Evolutionary conservation across 2,797 vertebrate genomes (phyloP), one percentile per base, ranked within the genome.

Genomic region (Triplophysa bombifrons): DNA sequence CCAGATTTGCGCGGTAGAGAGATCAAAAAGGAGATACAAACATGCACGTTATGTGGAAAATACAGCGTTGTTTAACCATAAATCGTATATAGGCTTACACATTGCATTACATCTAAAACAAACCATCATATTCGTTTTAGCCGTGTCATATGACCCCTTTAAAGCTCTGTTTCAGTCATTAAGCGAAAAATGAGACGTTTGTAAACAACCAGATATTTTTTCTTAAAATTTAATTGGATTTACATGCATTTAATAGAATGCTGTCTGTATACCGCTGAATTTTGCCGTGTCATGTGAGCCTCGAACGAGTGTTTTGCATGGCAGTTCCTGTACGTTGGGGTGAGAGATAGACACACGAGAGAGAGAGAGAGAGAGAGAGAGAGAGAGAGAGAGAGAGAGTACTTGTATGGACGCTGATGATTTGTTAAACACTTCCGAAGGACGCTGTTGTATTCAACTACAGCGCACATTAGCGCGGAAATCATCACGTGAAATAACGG

Each of bases 401-500:
- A 10, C 34, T 19, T 2, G 55, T 44, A 19, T 41, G 22, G 50
- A 60, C 3, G 60, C 6, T 14, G 4, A 17, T 16, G n/a, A 66
- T 60, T 19, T 46, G 58, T 38, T 68, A 34, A 13, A 20, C 19
- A 61, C 53, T 53, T 41, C 2, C 19, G 25, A 60, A 22, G 19
- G 19, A 22, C 30, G 4, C 4, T 30, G 30, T 30, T 30, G 4
- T 30, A 0, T 30, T 30, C 4, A 30, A 30, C 30, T 61, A n/a
- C 48, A 34, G 41, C 71, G 55, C 71, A n/a, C 64, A 25, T 70
- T 70, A 51, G 51, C 30, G 34, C 17, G n/a, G 51, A 19, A 1
- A 27, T 16, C 60, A 58, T 63, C 67, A 53, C 20, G 50, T 58
- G 65, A 48, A 79, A 70, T 66, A 66, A 72, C 77, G 25, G 61